These are phyloP conservation scores for Phragmatobia fuliginosa DNA, from an alignment of 2,888 invertebrate species.

Conservation along the genomic window DNA sequence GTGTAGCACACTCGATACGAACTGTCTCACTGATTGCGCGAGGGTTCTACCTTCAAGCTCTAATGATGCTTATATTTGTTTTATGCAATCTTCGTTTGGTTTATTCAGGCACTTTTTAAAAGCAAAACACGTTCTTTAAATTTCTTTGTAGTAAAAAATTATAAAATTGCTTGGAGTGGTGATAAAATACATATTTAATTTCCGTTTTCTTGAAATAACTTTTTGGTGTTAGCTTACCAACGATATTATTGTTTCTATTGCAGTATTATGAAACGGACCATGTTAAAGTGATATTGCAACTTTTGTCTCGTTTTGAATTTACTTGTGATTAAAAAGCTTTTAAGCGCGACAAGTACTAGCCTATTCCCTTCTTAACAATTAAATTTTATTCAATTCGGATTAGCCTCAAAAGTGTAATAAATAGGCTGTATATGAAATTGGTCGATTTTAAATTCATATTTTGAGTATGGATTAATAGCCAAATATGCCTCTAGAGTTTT, in stretches of 20 bases:
- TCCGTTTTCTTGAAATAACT: background rate
- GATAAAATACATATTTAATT: slow-evolving; percentile 12
- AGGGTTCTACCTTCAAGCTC: slow-evolving; percentile 59
- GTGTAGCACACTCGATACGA: slow-evolving; percentile 56
- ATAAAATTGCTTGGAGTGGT: slow-evolving; percentile 18
- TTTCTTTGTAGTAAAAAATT: slow-evolving; percentile 34
- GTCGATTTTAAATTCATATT: no score
- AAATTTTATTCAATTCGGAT: no score
- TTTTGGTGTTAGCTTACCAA: background rate
- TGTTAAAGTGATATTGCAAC: background rate
- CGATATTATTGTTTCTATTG: background rate
- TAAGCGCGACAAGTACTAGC: no score
- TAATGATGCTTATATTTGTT: slow-evolving; percentile 69
- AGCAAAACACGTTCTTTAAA: slow-evolving; percentile 40
- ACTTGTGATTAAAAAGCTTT: background rate
- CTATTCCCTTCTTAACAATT: no score
- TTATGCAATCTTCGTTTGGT: slow-evolving; percentile 65
- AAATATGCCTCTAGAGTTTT: no score
- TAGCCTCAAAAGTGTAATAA: no score
- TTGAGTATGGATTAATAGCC: no score
- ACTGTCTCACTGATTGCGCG: slow-evolving; percentile 75
- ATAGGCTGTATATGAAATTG: no score
- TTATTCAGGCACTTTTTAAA: slow-evolving; percentile 49
- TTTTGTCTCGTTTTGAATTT: background rate
- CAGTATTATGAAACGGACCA: background rate